Evolutionary conservation across 1,140 invertebrate species (phyloP), one percentile per base, ranked within the genome.

Genomic region (Choristoneura fumiferana): DNA sequence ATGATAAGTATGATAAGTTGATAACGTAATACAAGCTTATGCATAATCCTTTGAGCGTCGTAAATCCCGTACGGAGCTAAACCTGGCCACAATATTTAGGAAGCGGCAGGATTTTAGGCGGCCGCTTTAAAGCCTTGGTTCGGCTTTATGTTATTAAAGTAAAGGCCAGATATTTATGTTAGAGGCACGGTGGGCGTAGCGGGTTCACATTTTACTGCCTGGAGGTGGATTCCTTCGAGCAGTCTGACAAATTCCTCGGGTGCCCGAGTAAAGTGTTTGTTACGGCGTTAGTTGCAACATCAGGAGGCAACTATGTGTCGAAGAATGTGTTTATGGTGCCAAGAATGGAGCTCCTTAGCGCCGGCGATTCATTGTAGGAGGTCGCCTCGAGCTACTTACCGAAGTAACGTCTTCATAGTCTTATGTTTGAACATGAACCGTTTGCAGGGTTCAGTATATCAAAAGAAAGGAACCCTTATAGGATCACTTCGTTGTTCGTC

Each of bases 321-420:
- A 83, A 88, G 79, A 83, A 86, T 88, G 79, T 83, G 79, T 84
- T 84, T 84, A 83, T 78, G 72, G 76, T 80, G 81, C 78, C 80
- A 84, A 78, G 76, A 82, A 78, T 81, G 72, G 71, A 76, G 73
- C 78, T 84, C 73, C 75, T 85, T 81, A 87, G 80, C 45, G 43
- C 1, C 58, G 55, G 37, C 29, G 57, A 54, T 54, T 59, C 58
- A 40, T 54, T 17, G 45, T 17, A 54, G 49, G 49, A 14, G 49
- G 43, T n/a, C 22, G 40, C 40, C 40, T 22, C 33, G 6, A 54
- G 34, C 29, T 54, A 36, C 33, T 54, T 17, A 36, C n/a, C 29
- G 12, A 18, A 22, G 18, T 29, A 49, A 49, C 12, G 43, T 10
- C 43, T 49, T 49, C 10, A 49, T 49, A 29, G 22, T 29, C 22